These are phyloP conservation scores for Peromyscus attwateri DNA, from an alignment of 2,797 vertebrate genomes.

Conservation along the genomic window DNA sequence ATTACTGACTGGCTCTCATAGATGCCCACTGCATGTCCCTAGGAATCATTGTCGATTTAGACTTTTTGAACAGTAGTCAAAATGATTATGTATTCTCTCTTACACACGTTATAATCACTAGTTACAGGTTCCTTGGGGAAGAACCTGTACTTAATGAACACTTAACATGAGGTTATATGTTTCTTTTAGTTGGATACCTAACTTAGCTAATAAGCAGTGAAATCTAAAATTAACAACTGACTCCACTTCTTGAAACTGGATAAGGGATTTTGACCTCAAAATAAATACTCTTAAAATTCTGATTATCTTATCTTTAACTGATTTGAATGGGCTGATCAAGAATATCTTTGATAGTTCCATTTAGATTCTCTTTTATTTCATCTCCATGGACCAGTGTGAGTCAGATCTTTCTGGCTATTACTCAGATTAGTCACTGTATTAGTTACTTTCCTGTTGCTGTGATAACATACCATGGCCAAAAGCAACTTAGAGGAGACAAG, in stretches of 20 bases:
- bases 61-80: neutral
- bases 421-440: neutral
- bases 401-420: slow-evolving; percentile 20
- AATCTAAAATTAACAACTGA: neutral
- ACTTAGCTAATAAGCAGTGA: neutral
- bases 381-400: neutral
- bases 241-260: neutral
- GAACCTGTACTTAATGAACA: slow-evolving; percentile 9
- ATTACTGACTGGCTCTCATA: neutral
- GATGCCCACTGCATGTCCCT: neutral
- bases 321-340: neutral
- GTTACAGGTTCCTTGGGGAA: neutral
- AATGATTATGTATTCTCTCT: neutral
- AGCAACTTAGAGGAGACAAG: neutral
- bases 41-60: neutral
- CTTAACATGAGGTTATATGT: neutral
- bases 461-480: neutral
- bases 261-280: neutral
- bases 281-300: neutral
- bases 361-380: neutral
- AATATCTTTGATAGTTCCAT: neutral
- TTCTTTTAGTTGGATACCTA: neutral
- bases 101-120: neutral
- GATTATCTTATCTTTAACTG: neutral
- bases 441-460: neutral